Conservation (phyloP, 2,888 invertebrate genomes). For the Drosophila histrio region DNA sequence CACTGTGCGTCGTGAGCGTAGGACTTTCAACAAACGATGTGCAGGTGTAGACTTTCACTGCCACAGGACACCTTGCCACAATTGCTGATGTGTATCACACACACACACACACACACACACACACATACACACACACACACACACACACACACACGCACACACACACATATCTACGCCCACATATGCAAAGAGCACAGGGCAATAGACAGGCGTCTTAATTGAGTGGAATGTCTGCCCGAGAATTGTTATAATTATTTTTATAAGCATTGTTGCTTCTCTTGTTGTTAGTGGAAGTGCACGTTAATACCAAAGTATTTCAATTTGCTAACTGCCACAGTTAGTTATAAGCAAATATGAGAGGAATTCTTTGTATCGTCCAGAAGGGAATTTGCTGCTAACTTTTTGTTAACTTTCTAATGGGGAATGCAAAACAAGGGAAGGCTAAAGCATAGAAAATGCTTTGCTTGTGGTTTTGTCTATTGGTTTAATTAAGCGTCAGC, state of each 20-base stretch:
- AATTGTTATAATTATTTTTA: conserved; percentile 43
- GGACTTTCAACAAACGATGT: neutral
- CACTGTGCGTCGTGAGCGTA: neutral
- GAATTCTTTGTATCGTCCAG: conserved; percentile 8
- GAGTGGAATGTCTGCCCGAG: conserved; percentile 34
- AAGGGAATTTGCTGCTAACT: neutral
- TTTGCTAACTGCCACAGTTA: conserved; percentile 22
- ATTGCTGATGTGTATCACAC: neutral
- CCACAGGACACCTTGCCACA: conserved; percentile 32
- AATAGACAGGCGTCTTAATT: conserved; percentile 38
- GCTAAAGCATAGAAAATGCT: conserved; percentile 8
- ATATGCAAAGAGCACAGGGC: neutral
- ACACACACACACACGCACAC: neutral
- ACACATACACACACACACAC: neutral
- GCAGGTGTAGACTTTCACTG: conserved; percentile 46
- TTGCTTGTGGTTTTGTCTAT: conserved; percentile 16
- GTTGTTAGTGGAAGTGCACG: conserved; percentile 2
- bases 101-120: neutral
- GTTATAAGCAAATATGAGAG: conserved; percentile 19
- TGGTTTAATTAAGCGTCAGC: conserved; percentile 16
- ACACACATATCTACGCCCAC: neutral
- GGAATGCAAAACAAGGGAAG: conserved; percentile 8
- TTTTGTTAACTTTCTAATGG: conserved; percentile 20
- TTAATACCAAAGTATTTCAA: conserved; percentile 26
- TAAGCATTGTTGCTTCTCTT: conserved; percentile 7